Evolutionary conservation across 2,888 invertebrate genomes (phyloP).

Genomic region (Megaustenia siamemsis): DNA sequence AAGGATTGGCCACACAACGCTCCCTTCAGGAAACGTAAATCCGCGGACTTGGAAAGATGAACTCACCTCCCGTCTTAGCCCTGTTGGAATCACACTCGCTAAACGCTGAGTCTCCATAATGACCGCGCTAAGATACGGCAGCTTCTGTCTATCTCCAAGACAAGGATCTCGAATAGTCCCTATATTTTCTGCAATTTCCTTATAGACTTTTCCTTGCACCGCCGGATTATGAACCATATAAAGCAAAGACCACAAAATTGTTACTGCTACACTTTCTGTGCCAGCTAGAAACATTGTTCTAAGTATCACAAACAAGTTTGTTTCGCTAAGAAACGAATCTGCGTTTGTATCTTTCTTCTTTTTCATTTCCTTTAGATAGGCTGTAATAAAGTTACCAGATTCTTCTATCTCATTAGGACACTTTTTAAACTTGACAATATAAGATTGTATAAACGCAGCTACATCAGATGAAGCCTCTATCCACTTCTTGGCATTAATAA

Average conservation of each 20-base stretch:
- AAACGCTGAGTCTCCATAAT: slow-evolving; percentile 63
- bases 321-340: too few species aligned
- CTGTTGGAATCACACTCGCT: slow-evolving; percentile 61
- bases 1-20: slow-evolving; percentile 58
- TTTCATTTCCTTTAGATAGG: neutral
- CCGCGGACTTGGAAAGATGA: slow-evolving; percentile 55
- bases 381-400: neutral
- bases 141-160: slow-evolving; percentile 44
- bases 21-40: slow-evolving; percentile 66
- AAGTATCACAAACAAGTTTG: neutral
- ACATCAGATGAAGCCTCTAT: neutral
- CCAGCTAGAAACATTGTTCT: neutral
- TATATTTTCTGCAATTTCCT: slow-evolving; percentile 70
- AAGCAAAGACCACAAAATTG: slow-evolving; percentile 90
- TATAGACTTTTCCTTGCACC: slow-evolving; percentile 65
- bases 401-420: neutral
- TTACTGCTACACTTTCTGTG: slow-evolving; percentile 88
- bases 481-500: neutral
- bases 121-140: slow-evolving; percentile 62
- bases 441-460: neutral
- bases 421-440: neutral
- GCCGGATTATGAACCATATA: slow-evolving; percentile 89
- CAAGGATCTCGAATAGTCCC: slow-evolving; percentile 59
- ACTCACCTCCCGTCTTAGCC: slow-evolving; percentile 59
- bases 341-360: neutral